Evolutionary conservation across 1,140 invertebrate species (phyloP), one percentile per base, ranked within the genome.

Genomic region (Eriocheir sinensis): DNA sequence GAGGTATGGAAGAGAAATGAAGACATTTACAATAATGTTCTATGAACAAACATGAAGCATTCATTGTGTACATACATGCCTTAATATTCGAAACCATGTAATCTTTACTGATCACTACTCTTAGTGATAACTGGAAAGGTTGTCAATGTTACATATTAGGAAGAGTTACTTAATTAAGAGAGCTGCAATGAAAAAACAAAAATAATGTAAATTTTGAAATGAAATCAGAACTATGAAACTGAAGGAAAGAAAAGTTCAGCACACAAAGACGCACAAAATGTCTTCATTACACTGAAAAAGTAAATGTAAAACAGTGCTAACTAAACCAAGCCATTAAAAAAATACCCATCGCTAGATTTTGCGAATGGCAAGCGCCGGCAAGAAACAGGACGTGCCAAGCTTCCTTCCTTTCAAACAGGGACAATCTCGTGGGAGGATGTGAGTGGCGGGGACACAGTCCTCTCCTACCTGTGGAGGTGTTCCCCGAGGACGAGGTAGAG

Each of bases 391-490:
- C 12, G 27, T 21, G 60, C 9, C 6, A 72, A n/a, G 21, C 60
- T n/a, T 21, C 21, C 17, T n/a, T 72, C 60, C n/a, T 2, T n/a
- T 72, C 21, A 2, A 72, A 72, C 1, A n/a, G 60, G n/a, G 2
- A 72, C 1, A 72, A 12, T 72, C 60, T n/a, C 60, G n/a, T 21
- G 60, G 21, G n/a, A 72, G 60, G 27, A n/a, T 72, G 27, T 21
- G 12, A 4, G 21, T n/a, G 6, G 12, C 60, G 60, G 1, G 21
- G 6, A 12, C 21, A 1, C 60, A 72, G 27, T 72, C 60, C 12
- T 40, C 12, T n/a, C 89, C 21, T 94, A 94, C 94, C 94, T 94
- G 94, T 91, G n/a, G 94, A 94, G 34, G 94, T 94, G 94, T 94
- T 94, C 4, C 94, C 89, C 3, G 94, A 94, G 44, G 94, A 94